Conservation (phyloP, 2,113 vertebrate species). For the Syngnathus floridae region DNA sequence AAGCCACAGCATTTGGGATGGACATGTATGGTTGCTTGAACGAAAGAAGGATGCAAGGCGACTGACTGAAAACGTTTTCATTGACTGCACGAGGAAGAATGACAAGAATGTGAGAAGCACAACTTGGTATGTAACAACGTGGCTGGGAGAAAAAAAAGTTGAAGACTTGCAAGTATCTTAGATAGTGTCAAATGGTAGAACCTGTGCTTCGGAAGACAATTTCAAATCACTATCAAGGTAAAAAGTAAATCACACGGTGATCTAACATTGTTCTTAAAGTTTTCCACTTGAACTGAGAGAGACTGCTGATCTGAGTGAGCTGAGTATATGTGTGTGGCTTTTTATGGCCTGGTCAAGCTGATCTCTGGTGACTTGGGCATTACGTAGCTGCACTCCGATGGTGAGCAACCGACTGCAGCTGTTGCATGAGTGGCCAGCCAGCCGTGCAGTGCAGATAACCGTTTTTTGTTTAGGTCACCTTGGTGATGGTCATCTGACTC, state of each 20-base stretch:
- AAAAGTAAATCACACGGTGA: too few relatives aligned
- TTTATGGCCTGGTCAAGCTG: constrained; percentile 55
- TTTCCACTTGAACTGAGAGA: neutral
- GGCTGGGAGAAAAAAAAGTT: too few relatives aligned
- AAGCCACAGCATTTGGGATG: constrained; percentile 9
- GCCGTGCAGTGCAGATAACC: neutral
- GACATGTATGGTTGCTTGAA: constrained; percentile 4
- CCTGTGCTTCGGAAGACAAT: too few relatives aligned
- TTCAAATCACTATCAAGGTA: too few relatives aligned
- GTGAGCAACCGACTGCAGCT: constrained; percentile 21
- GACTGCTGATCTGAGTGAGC: constrained; percentile 19
- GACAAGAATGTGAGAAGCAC: constrained; percentile 12
- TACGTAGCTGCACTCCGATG: too few relatives aligned
- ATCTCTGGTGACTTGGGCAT: constrained; percentile 23
- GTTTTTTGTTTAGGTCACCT: neutral
- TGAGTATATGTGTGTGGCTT: constrained; percentile 45
- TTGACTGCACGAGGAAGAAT: constrained; percentile 14
- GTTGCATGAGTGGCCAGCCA: constrained; percentile 16
- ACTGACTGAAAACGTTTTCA: neutral
- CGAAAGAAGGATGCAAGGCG: neutral
- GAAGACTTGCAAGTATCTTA: too few relatives aligned
- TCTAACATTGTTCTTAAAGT: neutral
- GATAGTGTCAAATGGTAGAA: too few relatives aligned
- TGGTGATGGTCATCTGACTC: neutral
- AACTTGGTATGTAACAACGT: neutral